Evolutionary conservation across 1,140 invertebrate species (phyloP).

Genomic region (Steinernema khuongi): DNA sequence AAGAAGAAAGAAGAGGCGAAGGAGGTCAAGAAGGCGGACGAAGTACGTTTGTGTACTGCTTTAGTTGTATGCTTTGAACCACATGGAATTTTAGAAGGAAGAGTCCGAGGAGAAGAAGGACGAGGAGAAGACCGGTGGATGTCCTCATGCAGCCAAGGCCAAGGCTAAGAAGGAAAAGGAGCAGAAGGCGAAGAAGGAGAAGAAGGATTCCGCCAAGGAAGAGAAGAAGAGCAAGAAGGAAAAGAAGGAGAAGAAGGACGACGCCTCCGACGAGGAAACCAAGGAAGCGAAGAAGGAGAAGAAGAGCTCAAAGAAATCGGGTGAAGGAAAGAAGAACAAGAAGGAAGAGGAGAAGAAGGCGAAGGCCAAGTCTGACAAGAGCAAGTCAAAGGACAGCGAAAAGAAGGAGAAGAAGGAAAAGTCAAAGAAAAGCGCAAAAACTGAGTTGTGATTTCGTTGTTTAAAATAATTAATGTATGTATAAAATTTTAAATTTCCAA

Average conservation of each 20-base stretch:
- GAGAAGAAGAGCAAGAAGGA: conserved; percentile 22
- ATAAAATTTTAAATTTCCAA: neutral
- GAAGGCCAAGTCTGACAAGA: conserved; percentile 31
- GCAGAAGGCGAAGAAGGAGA: conserved; percentile 21
- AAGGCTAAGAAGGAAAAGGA: conserved; percentile 27
- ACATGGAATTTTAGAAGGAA: conserved; percentile 28
- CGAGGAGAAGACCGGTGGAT: neutral
- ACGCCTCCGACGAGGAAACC: neutral
- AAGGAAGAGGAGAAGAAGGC: conserved; percentile 33
- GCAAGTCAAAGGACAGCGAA: neutral
- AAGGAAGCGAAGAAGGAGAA: conserved; percentile 17
- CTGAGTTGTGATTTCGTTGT: neutral
- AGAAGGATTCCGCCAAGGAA: conserved; percentile 1
- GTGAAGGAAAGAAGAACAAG: conserved; percentile 36
- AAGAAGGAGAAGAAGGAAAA: conserved; percentile 18
- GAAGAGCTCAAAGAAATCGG: conserved; percentile 26
- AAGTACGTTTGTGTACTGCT: conserved; percentile 21
- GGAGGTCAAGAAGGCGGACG: conserved; percentile 8
- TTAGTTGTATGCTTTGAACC: conserved; percentile 1
- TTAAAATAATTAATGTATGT: neutral
- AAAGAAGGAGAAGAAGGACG: conserved; percentile 1
- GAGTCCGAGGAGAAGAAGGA: conserved; percentile 12
- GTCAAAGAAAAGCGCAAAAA: neutral
- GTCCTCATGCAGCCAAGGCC: conserved; percentile 19
- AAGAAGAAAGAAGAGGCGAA: conserved; percentile 22